Conservation (phyloP, 92 coral and sea anemone genomes). For the Zoanthus sansibaricus region DNA sequence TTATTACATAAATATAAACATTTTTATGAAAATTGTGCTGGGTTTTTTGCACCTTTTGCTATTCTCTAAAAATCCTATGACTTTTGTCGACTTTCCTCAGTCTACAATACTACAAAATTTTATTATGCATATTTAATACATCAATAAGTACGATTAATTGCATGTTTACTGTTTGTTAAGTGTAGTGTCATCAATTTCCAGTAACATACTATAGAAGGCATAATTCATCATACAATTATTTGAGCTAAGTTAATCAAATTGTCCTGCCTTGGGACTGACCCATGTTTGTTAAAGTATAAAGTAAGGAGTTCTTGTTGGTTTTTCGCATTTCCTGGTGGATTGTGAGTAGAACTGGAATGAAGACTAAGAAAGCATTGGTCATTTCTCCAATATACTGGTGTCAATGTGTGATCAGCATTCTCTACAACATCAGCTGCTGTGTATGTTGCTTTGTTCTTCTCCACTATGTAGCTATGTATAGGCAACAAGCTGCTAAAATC, state of each 20-base stretch:
- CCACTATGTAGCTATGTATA: constrained; percentile 42
- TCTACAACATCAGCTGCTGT: constrained; percentile 40
- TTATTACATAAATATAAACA: no score
- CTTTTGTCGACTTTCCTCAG: no score
- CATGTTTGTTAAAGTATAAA: constrained; percentile 22
- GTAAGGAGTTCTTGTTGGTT: constrained; percentile 35
- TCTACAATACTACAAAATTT: no score
- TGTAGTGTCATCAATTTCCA: not conserved
- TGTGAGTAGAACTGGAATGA: constrained; percentile 35
- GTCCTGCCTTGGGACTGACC: constrained; percentile 41
- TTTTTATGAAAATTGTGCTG: no score
- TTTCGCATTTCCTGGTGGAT: constrained; percentile 41
- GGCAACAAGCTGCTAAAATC: constrained; percentile 48
- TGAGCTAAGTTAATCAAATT: not conserved
- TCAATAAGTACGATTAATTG: no score
- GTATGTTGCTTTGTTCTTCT: constrained; percentile 36
- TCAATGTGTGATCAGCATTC: constrained; percentile 42
- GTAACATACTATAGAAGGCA: not conserved
- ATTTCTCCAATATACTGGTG: constrained; percentile 36
- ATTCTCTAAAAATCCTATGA: no score
- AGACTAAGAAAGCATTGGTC: constrained; percentile 12
- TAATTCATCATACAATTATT: not conserved
- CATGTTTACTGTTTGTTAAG: not conserved
- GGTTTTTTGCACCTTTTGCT: no score
- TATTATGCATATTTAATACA: no score